Percentiles rank a stretch among this genome's conserved stretches.
Conservation (phyloP, 2,113 vertebrate genomes). For the Trinectes maculatus region DNA sequence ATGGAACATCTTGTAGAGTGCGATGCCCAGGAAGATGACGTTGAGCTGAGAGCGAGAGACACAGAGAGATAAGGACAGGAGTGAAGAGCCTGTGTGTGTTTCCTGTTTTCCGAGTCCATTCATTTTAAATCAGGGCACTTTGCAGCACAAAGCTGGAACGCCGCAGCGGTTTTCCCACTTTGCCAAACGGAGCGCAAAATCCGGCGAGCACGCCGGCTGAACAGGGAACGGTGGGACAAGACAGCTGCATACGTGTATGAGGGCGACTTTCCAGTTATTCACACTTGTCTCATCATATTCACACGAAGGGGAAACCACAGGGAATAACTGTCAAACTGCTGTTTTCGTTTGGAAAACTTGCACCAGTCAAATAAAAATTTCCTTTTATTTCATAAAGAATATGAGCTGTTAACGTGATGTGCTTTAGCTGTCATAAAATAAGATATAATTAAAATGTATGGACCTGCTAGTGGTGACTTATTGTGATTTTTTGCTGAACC, state of each 20-base stretch:
- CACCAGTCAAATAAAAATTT: not conserved
- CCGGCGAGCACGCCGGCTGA: slow-evolving; percentile 34
- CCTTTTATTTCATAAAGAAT: not conserved
- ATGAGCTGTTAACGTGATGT: not conserved
- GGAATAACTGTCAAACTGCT: slow-evolving; percentile 26
- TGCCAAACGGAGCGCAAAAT: slow-evolving; percentile 79
- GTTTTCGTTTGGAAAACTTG: slow-evolving; percentile 9
- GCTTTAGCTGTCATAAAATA: not conserved
- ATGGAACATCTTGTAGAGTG: slow-evolving; percentile 99
- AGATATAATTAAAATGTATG: not conserved
- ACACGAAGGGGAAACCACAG: slow-evolving; percentile 42
- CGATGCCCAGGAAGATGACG: slow-evolving; percentile 97
- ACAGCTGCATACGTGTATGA: slow-evolving; percentile 49
- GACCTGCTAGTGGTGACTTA: no score
- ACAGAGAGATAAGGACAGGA: slow-evolving; percentile 10
- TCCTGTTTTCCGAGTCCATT: slow-evolving; percentile 47
- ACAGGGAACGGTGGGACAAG: slow-evolving; percentile 45
- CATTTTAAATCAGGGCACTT: slow-evolving; percentile 72
- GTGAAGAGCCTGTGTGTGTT: slow-evolving; percentile 22
- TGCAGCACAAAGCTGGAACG: slow-evolving; percentile 47
- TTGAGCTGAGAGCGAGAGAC: slow-evolving; percentile 86
- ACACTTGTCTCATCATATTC: slow-evolving; percentile 64
- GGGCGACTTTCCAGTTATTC: slow-evolving; percentile 58
- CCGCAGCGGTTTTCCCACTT: slow-evolving; percentile 57
- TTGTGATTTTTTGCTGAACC: no score